Evolutionary conservation across 2,797 vertebrate species (phyloP).

Genomic region (Echeneis naucrates): DNA sequence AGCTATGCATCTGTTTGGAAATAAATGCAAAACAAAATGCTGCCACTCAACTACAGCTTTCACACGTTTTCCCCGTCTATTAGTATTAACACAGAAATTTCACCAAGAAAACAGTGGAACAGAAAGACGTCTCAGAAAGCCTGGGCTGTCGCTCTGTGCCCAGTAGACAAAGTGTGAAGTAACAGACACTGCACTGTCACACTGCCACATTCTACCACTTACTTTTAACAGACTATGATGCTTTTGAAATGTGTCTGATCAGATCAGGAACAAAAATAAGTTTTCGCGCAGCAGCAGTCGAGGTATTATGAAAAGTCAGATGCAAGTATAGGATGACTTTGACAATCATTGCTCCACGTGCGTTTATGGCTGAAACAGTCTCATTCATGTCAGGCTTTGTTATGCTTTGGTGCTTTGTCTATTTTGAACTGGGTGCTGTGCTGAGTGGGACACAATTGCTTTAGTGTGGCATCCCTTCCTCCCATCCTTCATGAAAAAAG

Average conservation of each 20-base stretch:
- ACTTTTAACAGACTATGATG: slow-evolving; percentile 56
- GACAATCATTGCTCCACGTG: slow-evolving; percentile 35
- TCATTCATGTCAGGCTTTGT: slow-evolving; percentile 59
- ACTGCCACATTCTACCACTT: slow-evolving; percentile 35
- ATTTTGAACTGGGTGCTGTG: slow-evolving; percentile 42
- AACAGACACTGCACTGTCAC: slow-evolving; percentile 55
- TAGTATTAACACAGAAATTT: slow-evolving; percentile 68
- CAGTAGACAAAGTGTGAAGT: slow-evolving; percentile 63
- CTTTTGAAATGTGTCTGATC: slow-evolving; percentile 56
- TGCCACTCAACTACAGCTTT: slow-evolving; percentile 81
- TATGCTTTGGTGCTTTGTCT: slow-evolving; percentile 47
- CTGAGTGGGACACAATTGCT: slow-evolving; percentile 52
- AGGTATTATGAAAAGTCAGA: slow-evolving; percentile 66
- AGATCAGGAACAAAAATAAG: slow-evolving; percentile 43
- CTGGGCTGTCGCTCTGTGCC: slow-evolving; percentile 61
- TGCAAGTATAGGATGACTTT: slow-evolving; percentile 37
- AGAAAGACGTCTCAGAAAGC: slow-evolving; percentile 58
- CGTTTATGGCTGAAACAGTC: slow-evolving; percentile 31
- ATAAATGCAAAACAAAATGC: slow-evolving; percentile 85
- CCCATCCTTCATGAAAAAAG: slow-evolving; percentile 62
- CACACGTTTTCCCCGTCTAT: slow-evolving; percentile 70
- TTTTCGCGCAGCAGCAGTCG: slow-evolving; percentile 15
- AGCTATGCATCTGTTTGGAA: slow-evolving; percentile 87
- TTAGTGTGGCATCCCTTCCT: slow-evolving; percentile 51
- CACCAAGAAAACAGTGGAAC: slow-evolving; percentile 68